Percentiles rank a stretch among this genome's conserved stretches.
Conservation (phyloP, 1,140 invertebrate species). For the Pachyrhynchus sulphureomaculatus region DNA sequence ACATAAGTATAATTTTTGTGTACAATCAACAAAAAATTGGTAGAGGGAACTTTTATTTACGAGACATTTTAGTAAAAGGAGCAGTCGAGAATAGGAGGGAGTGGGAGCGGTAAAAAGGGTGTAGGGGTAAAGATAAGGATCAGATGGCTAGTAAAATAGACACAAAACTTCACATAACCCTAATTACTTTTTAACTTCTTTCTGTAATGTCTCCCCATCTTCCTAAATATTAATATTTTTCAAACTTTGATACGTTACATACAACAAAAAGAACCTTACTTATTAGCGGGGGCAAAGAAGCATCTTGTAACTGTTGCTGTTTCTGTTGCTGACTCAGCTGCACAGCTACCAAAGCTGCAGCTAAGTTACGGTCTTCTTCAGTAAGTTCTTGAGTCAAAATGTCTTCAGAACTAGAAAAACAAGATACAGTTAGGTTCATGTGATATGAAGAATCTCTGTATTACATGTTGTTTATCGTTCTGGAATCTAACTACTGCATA, state of each 20-base stretch:
- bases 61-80: too few relatives aligned
- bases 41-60: too few relatives aligned
- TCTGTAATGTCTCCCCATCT: background rate
- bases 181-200: too few relatives aligned
- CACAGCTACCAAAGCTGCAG: constrained; percentile 56
- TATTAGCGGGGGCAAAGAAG: constrained; percentile 36
- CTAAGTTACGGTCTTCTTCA: constrained; percentile 56
- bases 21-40: too few relatives aligned
- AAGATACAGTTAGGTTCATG: background rate
- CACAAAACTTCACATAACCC: too few relatives aligned
- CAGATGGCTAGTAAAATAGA: too few relatives aligned
- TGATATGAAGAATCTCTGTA: too few relatives aligned
- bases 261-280: background rate
- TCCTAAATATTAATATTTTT: background rate
- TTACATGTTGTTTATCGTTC: too few relatives aligned
- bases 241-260: too few relatives aligned
- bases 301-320: constrained; percentile 50
- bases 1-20: too few relatives aligned
- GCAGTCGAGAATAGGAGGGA: background rate
- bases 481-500: too few relatives aligned
- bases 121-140: too few relatives aligned
- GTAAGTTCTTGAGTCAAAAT: constrained; percentile 51
- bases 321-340: constrained; percentile 57
- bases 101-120: background rate
- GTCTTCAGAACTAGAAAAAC: constrained; percentile 41